Evolutionary conservation across 2,888 invertebrate genomes (phyloP).

Genomic region (Xanthorhoe designata): DNA sequence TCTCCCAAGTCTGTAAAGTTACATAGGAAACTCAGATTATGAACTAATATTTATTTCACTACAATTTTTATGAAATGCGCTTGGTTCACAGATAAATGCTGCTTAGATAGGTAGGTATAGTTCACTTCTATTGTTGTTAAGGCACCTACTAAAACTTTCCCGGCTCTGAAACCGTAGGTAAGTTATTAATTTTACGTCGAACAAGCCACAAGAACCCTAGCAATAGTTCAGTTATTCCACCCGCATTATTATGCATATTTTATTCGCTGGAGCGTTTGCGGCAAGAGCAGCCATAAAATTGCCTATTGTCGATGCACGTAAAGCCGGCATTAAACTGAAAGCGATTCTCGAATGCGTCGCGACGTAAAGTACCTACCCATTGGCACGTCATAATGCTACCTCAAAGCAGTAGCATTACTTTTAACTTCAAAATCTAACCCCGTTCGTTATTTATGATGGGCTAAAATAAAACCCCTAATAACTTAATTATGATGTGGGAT

Average conservation of each 20-base stretch:
- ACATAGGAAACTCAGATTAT: too few species aligned
- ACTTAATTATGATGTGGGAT: too few species aligned
- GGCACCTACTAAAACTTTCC: background rate
- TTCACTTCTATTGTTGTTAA: background rate
- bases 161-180: slow-evolving; percentile 6
- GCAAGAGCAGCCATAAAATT: slow-evolving; percentile 66
- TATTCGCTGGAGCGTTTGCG: slow-evolving; percentile 55
- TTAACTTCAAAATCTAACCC: background rate
- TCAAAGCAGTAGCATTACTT: slow-evolving; percentile 14
- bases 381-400: slow-evolving; percentile 6
- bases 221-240: slow-evolving; percentile 42
- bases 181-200: slow-evolving; percentile 31
- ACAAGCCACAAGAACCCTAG: slow-evolving; percentile 31
- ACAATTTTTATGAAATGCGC: background rate
- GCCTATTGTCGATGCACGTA: slow-evolving; percentile 77
- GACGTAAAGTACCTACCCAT: slow-evolving; percentile 57
- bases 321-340: slow-evolving; percentile 73
- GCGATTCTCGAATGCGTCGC: slow-evolving; percentile 72
- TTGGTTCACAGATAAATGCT: background rate
- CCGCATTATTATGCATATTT: slow-evolving; percentile 53
- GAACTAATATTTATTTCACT: too few species aligned
- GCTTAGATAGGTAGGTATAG: background rate
- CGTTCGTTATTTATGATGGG: too few species aligned
- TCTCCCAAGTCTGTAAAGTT: too few species aligned
- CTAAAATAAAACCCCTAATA: too few species aligned